These are phyloP conservation scores for Chauna torquata DNA, from an alignment of 2,113 vertebrate genomes.

Conservation along the genomic window DNA sequence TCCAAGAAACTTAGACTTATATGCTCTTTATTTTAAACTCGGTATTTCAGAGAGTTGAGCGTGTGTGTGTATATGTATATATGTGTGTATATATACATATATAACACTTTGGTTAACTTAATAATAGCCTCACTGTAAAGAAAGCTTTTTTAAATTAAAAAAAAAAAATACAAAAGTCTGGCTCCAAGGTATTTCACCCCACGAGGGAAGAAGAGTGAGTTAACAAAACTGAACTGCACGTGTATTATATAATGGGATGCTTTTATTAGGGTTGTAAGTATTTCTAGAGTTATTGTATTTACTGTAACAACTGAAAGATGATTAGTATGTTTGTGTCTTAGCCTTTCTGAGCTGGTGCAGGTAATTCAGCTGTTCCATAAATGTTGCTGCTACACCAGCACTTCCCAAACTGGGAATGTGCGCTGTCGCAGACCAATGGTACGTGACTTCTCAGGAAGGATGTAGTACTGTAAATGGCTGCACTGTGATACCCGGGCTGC, in stretches of 20 bases:
- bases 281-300: neutral
- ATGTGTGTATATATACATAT: neutral
- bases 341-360: neutral
- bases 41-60: neutral
- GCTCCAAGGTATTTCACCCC: neutral
- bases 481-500: neutral
- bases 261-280: neutral
- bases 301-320: neutral
- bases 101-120: neutral
- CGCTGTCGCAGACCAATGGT: neutral
- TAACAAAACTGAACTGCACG: fast-evolving
- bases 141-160: neutral
- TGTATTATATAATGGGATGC: fast-evolving
- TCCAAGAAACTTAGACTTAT: neutral
- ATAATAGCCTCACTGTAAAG: neutral
- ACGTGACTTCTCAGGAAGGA: neutral
- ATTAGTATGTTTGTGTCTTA: neutral
- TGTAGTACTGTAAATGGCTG: fast-evolving
- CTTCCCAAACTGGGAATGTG: neutral
- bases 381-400: neutral
- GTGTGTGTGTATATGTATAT: neutral
- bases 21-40: neutral
- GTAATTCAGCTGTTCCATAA: neutral
- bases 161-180: neutral
- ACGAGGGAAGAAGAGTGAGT: neutral